Base-by-base conservation (phyloP, 2,797 vertebrate genomes). In the Echiichthys vipera region DNA sequence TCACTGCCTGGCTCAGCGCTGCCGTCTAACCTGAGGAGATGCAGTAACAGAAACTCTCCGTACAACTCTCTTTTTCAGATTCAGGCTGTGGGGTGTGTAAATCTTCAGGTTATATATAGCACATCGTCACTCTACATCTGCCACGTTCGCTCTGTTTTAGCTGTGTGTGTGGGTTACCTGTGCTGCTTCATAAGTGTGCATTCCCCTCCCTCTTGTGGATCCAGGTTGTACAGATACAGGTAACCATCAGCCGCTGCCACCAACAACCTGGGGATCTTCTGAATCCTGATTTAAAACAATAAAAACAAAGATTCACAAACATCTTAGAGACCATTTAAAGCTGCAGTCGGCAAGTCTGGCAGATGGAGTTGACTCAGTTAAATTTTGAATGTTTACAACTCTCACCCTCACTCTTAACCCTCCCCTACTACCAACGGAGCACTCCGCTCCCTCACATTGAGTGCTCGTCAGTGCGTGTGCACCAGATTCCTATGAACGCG, bases 181-280 rank as follows among this genome's bases (percentile, higher is more conserved):
- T 99, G 98, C 92, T 99, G 98, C 81, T 99, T 99, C 96, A 97
- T 99, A 69, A 99, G 92, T 11, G 98, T 97, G 78, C 98, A 99
- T 77, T 99, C 97, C 3, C 98, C 98, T 3, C 98, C 98, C 39
- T 99, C 98, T 68, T 99, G 98, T 30, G 97, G 97, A 86, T 99
- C 98, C 84, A 99, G 88, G 92, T 99, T 99, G 91, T 99, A 99
- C 90, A 99, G 95, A 86, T 99, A 99, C 51, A 99, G 88, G 90
- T 97, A 99, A 0, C 98, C 98, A 25, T 99, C 98, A 0, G 98
- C 95, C 0, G 98, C 97, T 14, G 96, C 98, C 37, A 99, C 98
- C 75, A 99, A 80, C 70, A 99, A 90, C 40, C 97, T 94, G 39
- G 97, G 98, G 67, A 99, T 98, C 93, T 99, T 99, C 91, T 99